Evolutionary conservation across 2,113 vertebrate species (phyloP).

Genomic region (Scopus umbretta): DNA sequence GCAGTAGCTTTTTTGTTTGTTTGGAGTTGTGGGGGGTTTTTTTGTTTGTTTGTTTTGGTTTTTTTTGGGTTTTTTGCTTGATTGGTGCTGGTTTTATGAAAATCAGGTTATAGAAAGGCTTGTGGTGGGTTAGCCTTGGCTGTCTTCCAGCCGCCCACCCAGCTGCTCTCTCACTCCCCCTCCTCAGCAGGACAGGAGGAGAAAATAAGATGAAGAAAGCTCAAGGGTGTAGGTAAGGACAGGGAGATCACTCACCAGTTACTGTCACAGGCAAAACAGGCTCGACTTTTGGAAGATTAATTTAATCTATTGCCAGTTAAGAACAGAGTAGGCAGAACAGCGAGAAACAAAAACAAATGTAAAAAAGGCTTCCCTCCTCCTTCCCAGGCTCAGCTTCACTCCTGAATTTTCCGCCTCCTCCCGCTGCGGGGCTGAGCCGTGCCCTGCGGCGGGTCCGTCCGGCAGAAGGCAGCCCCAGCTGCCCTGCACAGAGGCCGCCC

Average conservation of each 20-base stretch:
- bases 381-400: neutral
- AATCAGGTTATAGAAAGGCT: neutral
- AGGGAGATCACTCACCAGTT: neutral
- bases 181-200: neutral
- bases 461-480: rapidly evolving
- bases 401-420: rapidly evolving
- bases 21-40: neutral
- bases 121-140: neutral
- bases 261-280: neutral
- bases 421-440: neutral
- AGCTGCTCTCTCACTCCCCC: neutral
- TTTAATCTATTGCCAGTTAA: neutral
- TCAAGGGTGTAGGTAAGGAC: rapidly evolving
- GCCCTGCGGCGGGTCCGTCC: neutral
- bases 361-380: neutral
- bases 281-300: neutral
- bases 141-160: neutral
- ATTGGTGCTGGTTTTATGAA: neutral
- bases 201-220: neutral
- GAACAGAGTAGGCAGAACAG: neutral
- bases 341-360: neutral
- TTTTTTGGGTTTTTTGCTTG: neutral
- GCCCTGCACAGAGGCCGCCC: neutral
- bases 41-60: no score
- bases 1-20: neutral